These are phyloP conservation scores for Julus scandinavius DNA, from an alignment of 2,888 invertebrate genomes.

Conservation along the genomic window DNA sequence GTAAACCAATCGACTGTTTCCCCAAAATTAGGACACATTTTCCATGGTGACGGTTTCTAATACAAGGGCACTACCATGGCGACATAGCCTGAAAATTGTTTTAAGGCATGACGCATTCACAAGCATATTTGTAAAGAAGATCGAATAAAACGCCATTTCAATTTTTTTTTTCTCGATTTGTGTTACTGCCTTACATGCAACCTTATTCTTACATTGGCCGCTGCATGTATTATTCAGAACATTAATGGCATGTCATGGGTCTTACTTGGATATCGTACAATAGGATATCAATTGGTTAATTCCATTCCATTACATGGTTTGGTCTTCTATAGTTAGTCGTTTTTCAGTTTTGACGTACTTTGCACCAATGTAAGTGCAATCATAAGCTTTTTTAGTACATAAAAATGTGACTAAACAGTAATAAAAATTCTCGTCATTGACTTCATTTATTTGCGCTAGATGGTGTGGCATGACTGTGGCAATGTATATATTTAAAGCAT, in stretches of 20 bases:
- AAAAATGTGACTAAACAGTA: no score
- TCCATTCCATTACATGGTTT: background rate
- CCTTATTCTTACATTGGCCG: background rate
- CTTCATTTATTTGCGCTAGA: no score
- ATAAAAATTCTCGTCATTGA: no score
- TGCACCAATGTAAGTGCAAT: background rate
- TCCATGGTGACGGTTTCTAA: background rate
- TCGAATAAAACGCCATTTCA: background rate
- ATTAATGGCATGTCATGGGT: background rate
- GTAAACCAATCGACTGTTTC: background rate
- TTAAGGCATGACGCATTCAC: background rate
- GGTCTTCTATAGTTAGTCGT: no score
- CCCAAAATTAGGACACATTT: conserved; percentile 1
- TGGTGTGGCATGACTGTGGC: no score
- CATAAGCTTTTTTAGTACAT: no score
- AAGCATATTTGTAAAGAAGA: background rate
- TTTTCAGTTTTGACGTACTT: background rate
- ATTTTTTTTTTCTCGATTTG: background rate
- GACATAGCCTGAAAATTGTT: background rate
- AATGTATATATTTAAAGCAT: no score
- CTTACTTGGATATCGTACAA: background rate
- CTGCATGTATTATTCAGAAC: background rate
- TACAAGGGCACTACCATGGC: conserved; percentile 25
- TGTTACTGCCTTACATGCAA: background rate
- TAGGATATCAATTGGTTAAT: background rate